Base-by-base conservation (phyloP, 2,888 invertebrate species). In the Oscheius myriophilus region DNA sequence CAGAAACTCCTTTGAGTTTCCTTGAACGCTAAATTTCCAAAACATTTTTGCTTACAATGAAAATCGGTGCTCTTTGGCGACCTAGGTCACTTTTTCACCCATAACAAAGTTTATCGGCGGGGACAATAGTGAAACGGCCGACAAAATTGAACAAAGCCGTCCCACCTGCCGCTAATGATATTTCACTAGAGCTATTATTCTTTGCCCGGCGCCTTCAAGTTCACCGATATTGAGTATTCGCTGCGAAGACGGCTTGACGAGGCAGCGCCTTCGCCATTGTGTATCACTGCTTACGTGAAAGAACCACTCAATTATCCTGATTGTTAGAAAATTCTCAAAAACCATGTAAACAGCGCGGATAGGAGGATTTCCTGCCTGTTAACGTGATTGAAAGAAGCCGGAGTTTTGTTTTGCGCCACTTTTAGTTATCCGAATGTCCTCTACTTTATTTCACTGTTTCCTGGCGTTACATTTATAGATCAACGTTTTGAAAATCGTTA, bases 161-260 rank as follows among this genome's bases (percentile, higher is more conserved):
- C 42, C 26, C 61, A 61, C 61, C 61, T 61, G 61, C 61, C 49
- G 46, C 45, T 61, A 61, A 61, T 61, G 46, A 18, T 39, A 49
- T 61, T 46, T 43, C 43, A 49, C 58, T 43, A 58, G 58, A 58
- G 45, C 45, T 42, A 61, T 61, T 49, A 49, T 49, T 49, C 49
- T 49, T 49, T 21, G 49, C 49, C 18, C 11, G 23, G 18, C 49
- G 49, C 23, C 23, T 49, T 21, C 49, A 49, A 49, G 49, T 49
- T 49, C 49, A 49, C 49, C 49, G 21, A 16, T 18, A 18, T n/a
- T 18, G 49, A 49, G 18, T 49, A 49, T 49, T 49, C 49, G 21
- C 49, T 18, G 1, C 11, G 18, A 33, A 33, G 33, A 33, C 23
- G 18, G 49, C 49, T 21, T 21, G 49, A 49, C 23, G 21, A 49